phyloP scores from a whole-genome alignment of 2,113 vertebrate genomes.

The Neofelis nebulosa region DNA sequence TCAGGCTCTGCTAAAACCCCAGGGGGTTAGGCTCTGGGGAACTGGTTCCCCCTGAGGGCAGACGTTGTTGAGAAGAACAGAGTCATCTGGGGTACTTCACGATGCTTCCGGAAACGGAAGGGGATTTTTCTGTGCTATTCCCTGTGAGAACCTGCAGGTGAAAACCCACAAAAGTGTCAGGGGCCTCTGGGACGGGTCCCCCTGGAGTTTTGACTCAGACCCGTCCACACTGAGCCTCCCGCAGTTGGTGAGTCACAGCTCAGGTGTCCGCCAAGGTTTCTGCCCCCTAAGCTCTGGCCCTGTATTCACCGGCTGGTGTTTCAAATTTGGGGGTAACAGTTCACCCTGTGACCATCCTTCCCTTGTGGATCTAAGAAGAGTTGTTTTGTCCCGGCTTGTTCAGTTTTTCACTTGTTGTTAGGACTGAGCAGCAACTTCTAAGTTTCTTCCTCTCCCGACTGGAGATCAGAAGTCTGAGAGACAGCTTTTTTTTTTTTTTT shows the following conservation, averaged over 20 bases:
- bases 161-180: accelerated
- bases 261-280: accelerated
- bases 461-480: not conserved
- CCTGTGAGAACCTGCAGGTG: not conserved
- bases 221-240: too few species aligned
- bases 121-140: not conserved
- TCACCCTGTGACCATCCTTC: not conserved
- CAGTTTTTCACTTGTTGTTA: not conserved
- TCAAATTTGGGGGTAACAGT: not conserved
- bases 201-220: not conserved
- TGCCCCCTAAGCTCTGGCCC: not conserved
- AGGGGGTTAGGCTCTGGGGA: not conserved
- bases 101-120: not conserved
- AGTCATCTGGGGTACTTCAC: accelerated
- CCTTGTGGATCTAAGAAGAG: not conserved
- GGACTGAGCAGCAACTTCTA: not conserved
- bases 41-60: not conserved
- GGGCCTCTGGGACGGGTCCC: accelerated
- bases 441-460: too few species aligned
- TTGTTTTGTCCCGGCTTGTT: not conserved
- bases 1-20: not conserved
- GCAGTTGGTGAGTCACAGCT: accelerated
- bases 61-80: not conserved
- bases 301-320: accelerated
- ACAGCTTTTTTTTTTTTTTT: too few species aligned